Base-by-base conservation (phyloP, 2,113 vertebrate species). In the Beaufortia kweichowensis region DNA sequence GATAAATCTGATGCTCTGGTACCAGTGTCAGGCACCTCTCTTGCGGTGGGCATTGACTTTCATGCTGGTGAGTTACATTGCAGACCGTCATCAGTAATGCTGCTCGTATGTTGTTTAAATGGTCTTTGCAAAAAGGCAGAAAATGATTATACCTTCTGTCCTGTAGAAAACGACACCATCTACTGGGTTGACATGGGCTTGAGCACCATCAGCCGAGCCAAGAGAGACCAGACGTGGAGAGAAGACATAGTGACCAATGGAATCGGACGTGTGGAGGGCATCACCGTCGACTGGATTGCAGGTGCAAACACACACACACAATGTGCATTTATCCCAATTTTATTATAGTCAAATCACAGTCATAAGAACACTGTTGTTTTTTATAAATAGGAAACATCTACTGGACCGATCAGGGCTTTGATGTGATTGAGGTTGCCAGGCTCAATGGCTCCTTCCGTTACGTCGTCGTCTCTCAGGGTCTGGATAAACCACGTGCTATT, bases 381-480 rank as follows among this genome's bases (percentile, higher is more conserved):
- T 11, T 74, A 11, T 23, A 48, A 74, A 74, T 14, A 98, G 97
- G 97, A 76, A 98, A 98, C 86, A 98, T 98, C 86, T 98, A 98
- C 89, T 98, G 97, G 97, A 98, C 97, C 0, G 97, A 98, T 80
- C 97, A 98, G 87, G 97, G 97, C 72, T 98, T 98, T 0, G 97
- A 98, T 0, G 96, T 98, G 63, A 98, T 98, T 0, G 97, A 98
- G 84, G 97, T 98, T n/a, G 95, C 97, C 73, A 88, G 97, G 77
- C 93, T 98, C 70, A 98, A 98, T 0, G 97, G 97, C n/a, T 98
- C 96, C 23, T 98, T 98, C 91, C 95, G 96, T 75, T 98, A 98
- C 0, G 97, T 98, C 63, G 96, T 98, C 82, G 95, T 98, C 85
- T 98, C 97, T 0, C 96, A 97, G 85, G 97, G 97, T 21, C 87